These are phyloP conservation scores for Papilio gigon DNA, from an alignment of 2,888 invertebrate species.

Conservation along the genomic window DNA sequence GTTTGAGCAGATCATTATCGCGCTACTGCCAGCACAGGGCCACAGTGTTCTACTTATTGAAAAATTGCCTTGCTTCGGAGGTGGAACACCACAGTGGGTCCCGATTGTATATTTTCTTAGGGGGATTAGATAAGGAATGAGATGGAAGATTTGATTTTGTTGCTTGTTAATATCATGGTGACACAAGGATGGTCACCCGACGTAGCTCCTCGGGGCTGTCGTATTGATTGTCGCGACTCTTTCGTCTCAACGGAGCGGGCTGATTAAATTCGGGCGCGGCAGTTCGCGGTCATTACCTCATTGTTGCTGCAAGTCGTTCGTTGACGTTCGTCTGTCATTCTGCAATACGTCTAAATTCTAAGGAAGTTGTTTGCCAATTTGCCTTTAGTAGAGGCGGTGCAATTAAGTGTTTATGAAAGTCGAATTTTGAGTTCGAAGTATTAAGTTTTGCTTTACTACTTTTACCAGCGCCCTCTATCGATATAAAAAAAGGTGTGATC, in stretches of 20 bases:
- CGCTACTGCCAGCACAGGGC: no score
- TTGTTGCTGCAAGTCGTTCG: slow-evolving; percentile 44
- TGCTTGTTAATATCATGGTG: not conserved
- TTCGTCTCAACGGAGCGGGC: slow-evolving; percentile 51
- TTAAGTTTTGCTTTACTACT: not conserved
- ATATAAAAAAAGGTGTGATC: no score
- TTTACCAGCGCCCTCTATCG: no score
- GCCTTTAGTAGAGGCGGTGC: not conserved
- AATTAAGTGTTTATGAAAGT: not conserved
- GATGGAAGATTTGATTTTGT: not conserved
- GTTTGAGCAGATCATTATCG: no score
- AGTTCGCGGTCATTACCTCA: slow-evolving; percentile 49
- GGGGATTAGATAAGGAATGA: not conserved
- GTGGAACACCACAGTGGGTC: no score
- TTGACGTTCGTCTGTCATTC: not conserved
- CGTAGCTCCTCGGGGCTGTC: slow-evolving; percentile 35
- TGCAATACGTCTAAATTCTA: not conserved
- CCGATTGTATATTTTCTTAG: no score
- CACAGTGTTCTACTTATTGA: no score
- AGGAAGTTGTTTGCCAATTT: slow-evolving; percentile 5
- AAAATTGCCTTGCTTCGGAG: no score
- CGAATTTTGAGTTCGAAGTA: not conserved
- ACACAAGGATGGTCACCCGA: slow-evolving; percentile 23
- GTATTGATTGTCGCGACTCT: slow-evolving; percentile 53
- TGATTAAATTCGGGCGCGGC: slow-evolving; percentile 49